These are phyloP conservation scores for Anas platyrhynchos DNA, from an alignment of 2,113 vertebrate genomes.

Conservation along the genomic window DNA sequence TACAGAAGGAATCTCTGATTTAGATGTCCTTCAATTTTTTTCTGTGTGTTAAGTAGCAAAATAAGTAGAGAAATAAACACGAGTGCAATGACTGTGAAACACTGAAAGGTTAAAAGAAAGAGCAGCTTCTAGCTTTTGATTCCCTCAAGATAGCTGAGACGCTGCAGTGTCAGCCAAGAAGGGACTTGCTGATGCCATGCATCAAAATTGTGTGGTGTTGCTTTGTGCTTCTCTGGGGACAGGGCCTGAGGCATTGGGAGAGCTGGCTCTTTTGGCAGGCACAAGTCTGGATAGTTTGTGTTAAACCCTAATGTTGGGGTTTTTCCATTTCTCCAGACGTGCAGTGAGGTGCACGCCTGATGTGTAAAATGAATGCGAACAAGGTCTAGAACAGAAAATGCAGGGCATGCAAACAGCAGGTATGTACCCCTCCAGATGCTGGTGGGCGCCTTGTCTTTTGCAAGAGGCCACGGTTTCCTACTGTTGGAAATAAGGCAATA, in stretches of 20 bases:
- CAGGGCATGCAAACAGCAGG: not conserved
- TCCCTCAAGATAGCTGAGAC: not conserved
- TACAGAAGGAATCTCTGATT: not conserved
- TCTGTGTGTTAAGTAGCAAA: not conserved
- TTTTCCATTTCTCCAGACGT: not conserved
- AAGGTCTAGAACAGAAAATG: not conserved
- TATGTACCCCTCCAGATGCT: not conserved
- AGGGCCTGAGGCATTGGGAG: not conserved
- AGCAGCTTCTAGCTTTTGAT: not conserved
- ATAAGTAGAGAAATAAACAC: not conserved
- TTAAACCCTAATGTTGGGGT: not conserved
- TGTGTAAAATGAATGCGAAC: not conserved
- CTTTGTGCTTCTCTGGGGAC: not conserved
- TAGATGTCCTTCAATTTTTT: not conserved
- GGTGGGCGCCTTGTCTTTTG: not conserved
- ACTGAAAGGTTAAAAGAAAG: not conserved
- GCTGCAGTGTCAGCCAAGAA: conserved; percentile 27
- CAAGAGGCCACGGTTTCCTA: not conserved
- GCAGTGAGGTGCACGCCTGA: not conserved
- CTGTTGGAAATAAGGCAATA: not conserved
- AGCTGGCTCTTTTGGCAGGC: not conserved
- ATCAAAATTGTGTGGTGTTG: not conserved
- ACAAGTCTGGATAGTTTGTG: not conserved
- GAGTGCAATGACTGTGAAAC: not conserved
- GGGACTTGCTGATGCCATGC: not conserved